phyloP scores from a whole-genome alignment of 1,140 invertebrate genomes.

The Stegodyphus dumicola region DNA sequence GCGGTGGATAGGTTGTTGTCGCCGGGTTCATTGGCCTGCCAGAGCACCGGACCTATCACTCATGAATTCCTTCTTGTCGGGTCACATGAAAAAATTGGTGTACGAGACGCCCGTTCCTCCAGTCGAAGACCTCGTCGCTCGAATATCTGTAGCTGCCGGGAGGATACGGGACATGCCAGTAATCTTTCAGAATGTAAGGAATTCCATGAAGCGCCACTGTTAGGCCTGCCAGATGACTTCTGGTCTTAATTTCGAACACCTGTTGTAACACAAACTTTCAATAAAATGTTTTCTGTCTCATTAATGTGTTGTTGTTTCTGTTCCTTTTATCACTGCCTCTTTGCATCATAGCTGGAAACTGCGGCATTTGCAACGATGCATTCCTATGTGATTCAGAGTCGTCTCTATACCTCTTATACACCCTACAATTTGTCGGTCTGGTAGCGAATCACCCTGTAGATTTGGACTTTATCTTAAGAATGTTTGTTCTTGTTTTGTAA shows the following conservation, averaged over 20 bases:
- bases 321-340: background rate
- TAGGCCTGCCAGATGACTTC: background rate
- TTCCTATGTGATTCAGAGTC: background rate
- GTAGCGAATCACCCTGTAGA: background rate
- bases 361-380: background rate
- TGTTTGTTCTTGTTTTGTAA: too few species aligned
- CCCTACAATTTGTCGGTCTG: background rate
- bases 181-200: background rate
- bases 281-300: background rate
- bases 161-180: background rate
- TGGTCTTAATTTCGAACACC: background rate
- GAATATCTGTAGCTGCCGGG: too few species aligned
- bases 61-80: too few species aligned
- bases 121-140: too few species aligned
- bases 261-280: background rate
- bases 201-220: background rate
- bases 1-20: too few species aligned
- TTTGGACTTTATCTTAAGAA: too few species aligned
- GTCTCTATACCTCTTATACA: background rate
- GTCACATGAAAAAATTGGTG: too few species aligned
- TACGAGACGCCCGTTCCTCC: too few species aligned
- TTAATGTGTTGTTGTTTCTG: background rate
- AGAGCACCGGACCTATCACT: too few species aligned
- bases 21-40: too few species aligned
- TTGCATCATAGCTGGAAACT: background rate